Evolutionary conservation across 2,113 vertebrate genomes (phyloP), one percentile per base, ranked within the genome.

Genomic region (Corythaixoides concolor): DNA sequence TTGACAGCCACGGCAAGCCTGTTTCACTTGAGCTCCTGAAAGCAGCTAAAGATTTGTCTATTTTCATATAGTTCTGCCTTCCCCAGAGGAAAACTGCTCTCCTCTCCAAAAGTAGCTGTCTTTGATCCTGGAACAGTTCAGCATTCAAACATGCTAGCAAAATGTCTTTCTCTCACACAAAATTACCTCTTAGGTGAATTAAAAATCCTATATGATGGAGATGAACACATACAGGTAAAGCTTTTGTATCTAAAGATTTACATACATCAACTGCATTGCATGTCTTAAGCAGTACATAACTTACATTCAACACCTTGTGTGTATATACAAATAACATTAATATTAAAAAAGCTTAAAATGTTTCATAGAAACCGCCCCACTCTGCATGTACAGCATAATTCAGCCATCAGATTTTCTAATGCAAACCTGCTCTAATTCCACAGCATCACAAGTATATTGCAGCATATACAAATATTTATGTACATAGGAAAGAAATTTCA

Each of bases 31-130:
- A 89, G 79, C 32, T 97, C 88, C 84, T 92, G 80, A 90, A 95
- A 97, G 63, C 87, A 97, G 90, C 91, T 96, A 53, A 74, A 95
- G 55, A 90, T 95, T 95, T 84, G 37, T 86, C 69, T 91, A 4
- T 89, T 92, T 93, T 96, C 88, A 79, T 73, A 87, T 39, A 67
- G 39, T 66, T 95, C 66, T 97, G 79, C 81, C 88, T 94, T 95
- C 80, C 77, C 75, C 95, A 35, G 50, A 96, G 72, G 52, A 90
- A 97, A 88, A 88, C 52, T 19, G 30, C 30, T 88, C 78, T 83
- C 43, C 5, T 26, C 22, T 89, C 70, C 49, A 55, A 88, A 89
- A 45, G 43, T 18, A 81, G 15, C 21, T 67, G 62, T 43, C 67
- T 91, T 95, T 73, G 45, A 82, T 67, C 20, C 45, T 66, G 6